Percentiles rank a stretch among this genome's conserved stretches.
phyloP scores from a whole-genome alignment of 2,888 invertebrate species.

The Drosophila tripunctata region DNA sequence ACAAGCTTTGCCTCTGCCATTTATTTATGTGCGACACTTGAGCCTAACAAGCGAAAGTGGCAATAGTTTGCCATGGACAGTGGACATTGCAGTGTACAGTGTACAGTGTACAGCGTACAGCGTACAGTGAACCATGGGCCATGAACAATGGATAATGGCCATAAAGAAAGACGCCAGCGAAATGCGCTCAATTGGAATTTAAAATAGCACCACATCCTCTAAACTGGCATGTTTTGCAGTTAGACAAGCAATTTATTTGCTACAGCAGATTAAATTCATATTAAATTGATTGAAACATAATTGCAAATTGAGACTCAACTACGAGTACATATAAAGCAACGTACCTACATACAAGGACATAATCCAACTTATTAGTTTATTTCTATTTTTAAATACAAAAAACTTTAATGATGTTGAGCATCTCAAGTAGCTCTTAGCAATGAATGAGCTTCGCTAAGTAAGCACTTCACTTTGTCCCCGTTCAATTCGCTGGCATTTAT shows the following conservation, averaged over 20 bases:
- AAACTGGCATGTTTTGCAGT: constrained; percentile 1
- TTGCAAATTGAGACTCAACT: constrained; percentile 49
- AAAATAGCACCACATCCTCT: constrained; percentile 26
- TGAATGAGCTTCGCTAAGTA: background rate
- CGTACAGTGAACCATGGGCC: background rate
- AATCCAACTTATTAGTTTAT: background rate
- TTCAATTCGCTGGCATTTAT: background rate
- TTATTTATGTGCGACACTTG: constrained; percentile 71
- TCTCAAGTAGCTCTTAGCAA: background rate
- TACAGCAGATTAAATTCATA: constrained; percentile 33
- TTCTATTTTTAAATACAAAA: background rate
- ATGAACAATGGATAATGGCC: constrained; percentile 25
- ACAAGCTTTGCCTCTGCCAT: constrained; percentile 61
- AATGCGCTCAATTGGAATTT: constrained; percentile 54
- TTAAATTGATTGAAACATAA: constrained; percentile 62
- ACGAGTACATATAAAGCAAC: constrained; percentile 2
- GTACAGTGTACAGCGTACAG: background rate
- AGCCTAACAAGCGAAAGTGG: constrained; percentile 75
- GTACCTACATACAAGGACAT: too few species aligned
- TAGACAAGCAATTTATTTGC: constrained; percentile 48
- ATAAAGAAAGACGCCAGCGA: constrained; percentile 47
- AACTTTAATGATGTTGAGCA: background rate
- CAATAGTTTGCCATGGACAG: constrained; percentile 24
- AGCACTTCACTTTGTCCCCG: constrained; percentile 3
- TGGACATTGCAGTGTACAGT: constrained; percentile 21